phyloP scores from a whole-genome alignment of 2,888 invertebrate species.

The Argyra leucocephala region DNA sequence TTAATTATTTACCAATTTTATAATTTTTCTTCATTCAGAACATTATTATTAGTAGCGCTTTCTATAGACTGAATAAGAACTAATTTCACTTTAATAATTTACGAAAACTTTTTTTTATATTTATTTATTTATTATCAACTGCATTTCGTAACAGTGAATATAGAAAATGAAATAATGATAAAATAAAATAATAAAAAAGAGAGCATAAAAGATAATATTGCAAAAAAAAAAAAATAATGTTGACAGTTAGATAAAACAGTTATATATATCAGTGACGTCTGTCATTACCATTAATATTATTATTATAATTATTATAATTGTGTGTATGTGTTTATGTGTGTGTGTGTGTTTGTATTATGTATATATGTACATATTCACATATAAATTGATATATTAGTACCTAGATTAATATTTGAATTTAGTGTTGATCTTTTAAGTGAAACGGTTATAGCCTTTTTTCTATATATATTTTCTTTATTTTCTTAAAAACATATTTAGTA shows the following conservation, averaged over 20 bases:
- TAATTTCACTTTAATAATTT: too few species aligned
- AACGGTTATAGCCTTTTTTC: too few species aligned
- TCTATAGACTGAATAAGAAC: too few species aligned
- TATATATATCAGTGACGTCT: slow-evolving; percentile 4
- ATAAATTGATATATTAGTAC: neutral
- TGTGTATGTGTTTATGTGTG: neutral
- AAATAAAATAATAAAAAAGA: neutral
- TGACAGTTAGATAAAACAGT: slow-evolving; percentile 2
- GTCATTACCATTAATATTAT: neutral
- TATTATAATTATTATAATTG: neutral
- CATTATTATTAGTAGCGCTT: too few species aligned
- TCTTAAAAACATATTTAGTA: too few species aligned
- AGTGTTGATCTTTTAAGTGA: too few species aligned
- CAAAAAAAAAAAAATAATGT: neutral
- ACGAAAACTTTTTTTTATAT: too few species aligned
- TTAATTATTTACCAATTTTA: too few species aligned
- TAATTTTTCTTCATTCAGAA: too few species aligned
- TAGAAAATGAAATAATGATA: neutral
- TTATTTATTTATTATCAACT: neutral
- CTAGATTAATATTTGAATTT: too few species aligned
- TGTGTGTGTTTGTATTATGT: neutral
- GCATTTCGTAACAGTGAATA: neutral
- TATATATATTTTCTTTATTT: too few species aligned
- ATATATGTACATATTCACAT: neutral
- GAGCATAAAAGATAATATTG: too few species aligned